phyloP scores from a whole-genome alignment of 2,113 vertebrate species.

The Scalopus aquaticus region DNA sequence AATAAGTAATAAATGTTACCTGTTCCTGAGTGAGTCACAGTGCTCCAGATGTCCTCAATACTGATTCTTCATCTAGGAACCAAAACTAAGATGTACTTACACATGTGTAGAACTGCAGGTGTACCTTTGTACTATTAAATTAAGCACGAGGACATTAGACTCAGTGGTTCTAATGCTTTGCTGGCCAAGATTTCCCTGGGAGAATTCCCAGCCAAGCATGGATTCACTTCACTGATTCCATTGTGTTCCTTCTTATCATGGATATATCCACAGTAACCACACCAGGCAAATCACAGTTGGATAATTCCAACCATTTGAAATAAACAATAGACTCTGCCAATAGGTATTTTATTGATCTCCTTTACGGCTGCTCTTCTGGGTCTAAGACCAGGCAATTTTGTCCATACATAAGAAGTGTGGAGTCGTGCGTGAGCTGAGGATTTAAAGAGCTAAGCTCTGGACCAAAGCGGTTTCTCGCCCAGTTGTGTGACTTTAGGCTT shows the following conservation, averaged over 20 bases:
- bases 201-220: neutral
- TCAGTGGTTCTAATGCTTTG: neutral
- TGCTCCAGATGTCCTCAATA: neutral
- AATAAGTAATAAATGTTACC: no score
- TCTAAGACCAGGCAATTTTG: neutral
- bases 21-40: neutral
- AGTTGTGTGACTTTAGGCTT: neutral
- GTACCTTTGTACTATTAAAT: neutral
- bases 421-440: neutral
- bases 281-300: neutral
- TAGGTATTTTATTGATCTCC: neutral
- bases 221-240: neutral
- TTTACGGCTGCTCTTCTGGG: accelerated
- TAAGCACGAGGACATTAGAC: neutral
- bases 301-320: neutral
- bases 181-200: neutral
- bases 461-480: neutral
- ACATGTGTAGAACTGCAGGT: no score
- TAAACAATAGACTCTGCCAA: neutral
- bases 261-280: neutral
- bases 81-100: neutral
- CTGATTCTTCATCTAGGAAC: neutral
- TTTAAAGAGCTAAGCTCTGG: neutral
- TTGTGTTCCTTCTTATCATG: neutral
- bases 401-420: neutral